A percentile compares a stretch with the other conserved stretches of the same genome.
These are phyloP conservation scores for Alentia gelatinosa DNA, from an alignment of 2,888 invertebrate species.

Conservation along the genomic window DNA sequence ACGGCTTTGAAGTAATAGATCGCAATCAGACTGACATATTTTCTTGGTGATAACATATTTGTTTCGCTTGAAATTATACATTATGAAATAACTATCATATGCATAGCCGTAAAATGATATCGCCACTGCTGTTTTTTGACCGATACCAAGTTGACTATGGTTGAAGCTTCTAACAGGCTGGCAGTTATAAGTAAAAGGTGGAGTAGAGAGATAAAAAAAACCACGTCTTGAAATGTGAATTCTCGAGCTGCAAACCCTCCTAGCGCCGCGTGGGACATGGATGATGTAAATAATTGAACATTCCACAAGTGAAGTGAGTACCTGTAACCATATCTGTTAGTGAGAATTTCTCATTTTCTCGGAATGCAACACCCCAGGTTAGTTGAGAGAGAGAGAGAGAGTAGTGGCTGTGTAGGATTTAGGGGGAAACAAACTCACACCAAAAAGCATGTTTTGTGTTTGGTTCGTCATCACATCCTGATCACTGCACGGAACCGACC, in stretches of 20 bases:
- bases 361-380: background rate
- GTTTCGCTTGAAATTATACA: conserved; percentile 1
- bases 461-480: background rate
- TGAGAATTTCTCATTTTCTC: background rate
- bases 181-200: no score
- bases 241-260: no score
- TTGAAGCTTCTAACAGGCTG: no score
- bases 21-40: no score
- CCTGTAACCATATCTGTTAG: conserved; percentile 24
- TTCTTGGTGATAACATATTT: no score
- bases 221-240: no score
- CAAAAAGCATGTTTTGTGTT: background rate
- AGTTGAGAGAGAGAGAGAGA: background rate
- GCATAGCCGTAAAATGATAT: background rate
- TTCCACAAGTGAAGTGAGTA: conserved; percentile 5
- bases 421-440: background rate
- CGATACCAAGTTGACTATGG: background rate
- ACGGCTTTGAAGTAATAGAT: no score
- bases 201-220: no score
- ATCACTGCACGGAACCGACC: background rate
- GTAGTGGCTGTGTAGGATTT: background rate
- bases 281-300: conserved; percentile 33
- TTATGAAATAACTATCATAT: background rate
- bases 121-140: background rate
- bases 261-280: background rate